Percentiles rank a stretch among this genome's conserved stretches.
Conservation (phyloP, 2,113 vertebrate genomes). For the Puffinus mauretanicus region DNA sequence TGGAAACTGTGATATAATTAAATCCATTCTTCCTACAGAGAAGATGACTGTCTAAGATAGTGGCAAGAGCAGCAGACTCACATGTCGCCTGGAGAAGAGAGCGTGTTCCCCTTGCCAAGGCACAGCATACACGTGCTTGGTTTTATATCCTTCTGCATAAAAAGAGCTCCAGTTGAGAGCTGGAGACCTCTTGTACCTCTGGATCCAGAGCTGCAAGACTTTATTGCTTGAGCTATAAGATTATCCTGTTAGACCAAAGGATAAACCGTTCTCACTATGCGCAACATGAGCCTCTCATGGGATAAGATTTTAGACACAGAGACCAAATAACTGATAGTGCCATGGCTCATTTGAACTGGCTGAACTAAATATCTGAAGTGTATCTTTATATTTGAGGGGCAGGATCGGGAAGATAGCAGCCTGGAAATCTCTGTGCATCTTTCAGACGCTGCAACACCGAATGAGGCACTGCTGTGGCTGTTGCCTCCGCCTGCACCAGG, state of each 20-base stretch:
- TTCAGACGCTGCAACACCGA: background rate
- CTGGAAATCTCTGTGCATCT: background rate
- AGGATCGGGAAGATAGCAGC: background rate
- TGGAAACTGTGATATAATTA: constrained; percentile 59
- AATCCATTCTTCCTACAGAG: constrained; percentile 72
- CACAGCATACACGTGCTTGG: constrained; percentile 51
- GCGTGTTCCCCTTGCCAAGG: constrained; percentile 24
- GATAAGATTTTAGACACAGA: background rate
- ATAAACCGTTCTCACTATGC: background rate
- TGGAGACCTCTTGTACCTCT: constrained; percentile 46
- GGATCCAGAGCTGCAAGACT: background rate
- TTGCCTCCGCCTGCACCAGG: background rate
- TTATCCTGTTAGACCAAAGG: background rate
- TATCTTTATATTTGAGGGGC: background rate
- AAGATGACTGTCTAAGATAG: constrained; percentile 55
- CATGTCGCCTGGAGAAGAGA: constrained; percentile 28
- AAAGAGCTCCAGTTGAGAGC: constrained; percentile 38
- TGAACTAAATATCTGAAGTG: background rate
- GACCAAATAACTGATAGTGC: background rate
- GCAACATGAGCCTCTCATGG: background rate
- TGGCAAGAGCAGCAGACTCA: constrained; percentile 56
- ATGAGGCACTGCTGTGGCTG: accelerated
- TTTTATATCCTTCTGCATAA: constrained; percentile 8
- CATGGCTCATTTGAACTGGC: background rate
- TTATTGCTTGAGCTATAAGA: constrained; percentile 31